These are phyloP conservation scores for Menura novaehollandiae DNA, from an alignment of 2,113 vertebrate genomes.

Conservation along the genomic window DNA sequence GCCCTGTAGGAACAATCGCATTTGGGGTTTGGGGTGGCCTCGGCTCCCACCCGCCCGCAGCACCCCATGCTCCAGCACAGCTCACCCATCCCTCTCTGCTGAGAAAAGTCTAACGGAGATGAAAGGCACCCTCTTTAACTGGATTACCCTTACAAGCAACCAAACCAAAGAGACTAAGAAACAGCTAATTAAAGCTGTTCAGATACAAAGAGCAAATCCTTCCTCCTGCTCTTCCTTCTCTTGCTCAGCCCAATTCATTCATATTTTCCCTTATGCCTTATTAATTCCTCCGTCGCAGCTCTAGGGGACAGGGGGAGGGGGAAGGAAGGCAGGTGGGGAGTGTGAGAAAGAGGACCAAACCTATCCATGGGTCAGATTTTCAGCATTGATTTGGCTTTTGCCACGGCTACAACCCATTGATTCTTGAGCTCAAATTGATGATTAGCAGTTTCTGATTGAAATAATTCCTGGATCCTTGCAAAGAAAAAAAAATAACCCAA, in stretches of 20 bases:
- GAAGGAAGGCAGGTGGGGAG: conserved; percentile 61
- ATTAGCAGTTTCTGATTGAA: conserved; percentile 50
- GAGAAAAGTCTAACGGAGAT: conserved; percentile 72
- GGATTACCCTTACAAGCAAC: conserved; percentile 76
- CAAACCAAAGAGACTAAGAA: conserved; percentile 73
- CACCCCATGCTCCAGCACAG: neutral
- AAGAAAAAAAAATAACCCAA: neutral
- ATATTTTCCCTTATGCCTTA: conserved; percentile 75
- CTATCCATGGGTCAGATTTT: conserved; percentile 49
- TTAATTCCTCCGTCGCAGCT: conserved; percentile 40
- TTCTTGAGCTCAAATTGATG: conserved; percentile 35
- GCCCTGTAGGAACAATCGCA: conserved; percentile 13
- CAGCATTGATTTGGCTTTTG: conserved; percentile 45
- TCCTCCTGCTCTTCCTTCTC: conserved; percentile 38
- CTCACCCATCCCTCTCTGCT: conserved; percentile 22
- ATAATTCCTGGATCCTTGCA: neutral
- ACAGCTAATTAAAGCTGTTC: conserved; percentile 78
- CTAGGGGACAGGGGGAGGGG: neutral
- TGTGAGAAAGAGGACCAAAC: conserved; percentile 55
- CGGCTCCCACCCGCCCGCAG: neutral
- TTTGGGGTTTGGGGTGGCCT: conserved; percentile 34
- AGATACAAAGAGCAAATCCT: conserved; percentile 59
- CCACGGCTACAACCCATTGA: conserved; percentile 36
- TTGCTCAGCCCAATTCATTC: conserved; percentile 64
- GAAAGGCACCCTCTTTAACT: conserved; percentile 78